Base-by-base conservation (phyloP, 1,140 invertebrate species). In the Apocrypta bakeri region DNA sequence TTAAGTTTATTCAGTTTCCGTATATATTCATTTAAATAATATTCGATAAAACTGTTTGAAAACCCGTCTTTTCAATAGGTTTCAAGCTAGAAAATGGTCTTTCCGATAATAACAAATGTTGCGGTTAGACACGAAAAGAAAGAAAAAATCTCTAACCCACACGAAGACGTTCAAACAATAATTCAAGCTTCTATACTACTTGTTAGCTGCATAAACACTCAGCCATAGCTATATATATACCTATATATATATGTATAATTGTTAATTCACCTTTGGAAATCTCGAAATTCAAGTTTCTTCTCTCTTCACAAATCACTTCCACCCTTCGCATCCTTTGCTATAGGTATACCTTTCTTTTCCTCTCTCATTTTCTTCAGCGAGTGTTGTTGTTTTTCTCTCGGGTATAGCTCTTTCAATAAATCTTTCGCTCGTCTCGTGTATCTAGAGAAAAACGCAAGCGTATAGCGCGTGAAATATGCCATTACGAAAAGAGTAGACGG, bases 231-330 rank as follows among this genome's bases (percentile, higher is more conserved):
- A 56, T 21, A 56, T 14, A 17, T n/a, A n/a, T n/a, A n/a, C n/a
- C n/a, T n/a, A n/a, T n/a, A n/a, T n/a, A n/a, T n/a, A n/a, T n/a
- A n/a, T n/a, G n/a, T n/a, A n/a, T 7, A 56, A 56, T 56, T 56
- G 48, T 66, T 66, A 27, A n/a, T 66, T 66, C 24, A 11, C 27
- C 64, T 27, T 66, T 9, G 24, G 64, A 17, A 61, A 66, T 66
- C 64, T 66, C 12, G 64, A 66, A 66, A 66, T 66, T 66, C 64
- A 66, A 29, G 64, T 66, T 66, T 8, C 64, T 29, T 61, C 11
- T 14, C 56, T 61, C 12, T 61, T 61, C 56, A 12, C 56, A n/a
- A n/a, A n/a, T n/a, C n/a, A n/a, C n/a, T n/a, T n/a, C n/a, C 25
- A 64, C 42, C 42, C 42, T 17, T 48, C 21, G 8, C 3, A 17